Percentiles rank a stretch among this genome's conserved stretches.
These are phyloP conservation scores for Montipora efflorescens DNA, from an alignment of 64 coral and sea anemone species.

Conservation along the genomic window DNA sequence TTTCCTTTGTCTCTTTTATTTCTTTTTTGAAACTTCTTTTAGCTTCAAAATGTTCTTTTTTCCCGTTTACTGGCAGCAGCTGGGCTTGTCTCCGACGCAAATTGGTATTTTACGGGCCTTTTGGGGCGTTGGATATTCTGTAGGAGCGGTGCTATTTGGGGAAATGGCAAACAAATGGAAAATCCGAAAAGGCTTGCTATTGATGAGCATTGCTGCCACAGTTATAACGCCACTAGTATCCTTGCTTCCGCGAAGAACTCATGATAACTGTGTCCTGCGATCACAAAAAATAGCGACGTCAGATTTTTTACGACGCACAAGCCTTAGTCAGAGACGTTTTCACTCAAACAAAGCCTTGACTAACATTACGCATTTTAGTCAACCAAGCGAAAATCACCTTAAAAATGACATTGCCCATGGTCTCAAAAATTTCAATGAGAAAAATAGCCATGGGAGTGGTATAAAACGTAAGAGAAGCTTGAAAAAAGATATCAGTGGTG, in stretches of 20 bases:
- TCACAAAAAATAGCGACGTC: too few species aligned
- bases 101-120: constrained; percentile 31
- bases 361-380: not conserved
- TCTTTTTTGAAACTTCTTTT: constrained; percentile 23
- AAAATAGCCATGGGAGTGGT: too few species aligned
- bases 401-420: too few species aligned
- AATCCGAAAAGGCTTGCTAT: constrained; percentile 9
- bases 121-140: constrained; percentile 25
- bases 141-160: constrained; percentile 7
- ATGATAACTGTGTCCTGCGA: not conserved
- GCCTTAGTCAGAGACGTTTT: too few species aligned
- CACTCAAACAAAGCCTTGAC: not conserved
- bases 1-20: constrained; percentile 9
- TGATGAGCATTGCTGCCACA: constrained; percentile 27
- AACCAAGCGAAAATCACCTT: not conserved
- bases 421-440: too few species aligned
- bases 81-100: constrained; percentile 30
- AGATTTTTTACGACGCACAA: not conserved
- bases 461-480: too few species aligned
- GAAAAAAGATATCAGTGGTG: too few species aligned
- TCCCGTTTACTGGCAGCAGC: constrained; percentile 36
- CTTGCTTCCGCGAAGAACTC: constrained; percentile 27
- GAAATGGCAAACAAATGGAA: not conserved
- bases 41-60: constrained; percentile 42
- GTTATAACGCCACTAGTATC: constrained; percentile 20